These are phyloP conservation scores for Aporrectodea caliginosa DNA, from an alignment of 1,140 invertebrate species.

Conservation along the genomic window DNA sequence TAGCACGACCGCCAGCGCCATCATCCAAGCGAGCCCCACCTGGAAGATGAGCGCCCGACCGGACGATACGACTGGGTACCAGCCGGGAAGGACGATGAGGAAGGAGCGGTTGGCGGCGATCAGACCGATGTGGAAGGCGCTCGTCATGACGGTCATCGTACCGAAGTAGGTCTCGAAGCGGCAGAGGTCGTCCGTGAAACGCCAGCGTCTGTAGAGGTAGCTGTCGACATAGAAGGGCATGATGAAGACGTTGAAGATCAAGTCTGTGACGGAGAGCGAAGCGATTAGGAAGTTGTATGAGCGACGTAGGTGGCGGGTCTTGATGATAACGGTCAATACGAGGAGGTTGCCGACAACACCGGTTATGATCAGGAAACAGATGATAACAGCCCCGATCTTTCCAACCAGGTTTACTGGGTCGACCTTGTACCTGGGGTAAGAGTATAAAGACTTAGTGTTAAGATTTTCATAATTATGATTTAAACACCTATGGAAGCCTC, in stretches of 20 bases:
- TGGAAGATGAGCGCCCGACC: neutral
- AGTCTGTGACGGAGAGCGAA: conserved; percentile 13
- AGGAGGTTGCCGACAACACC: conserved; percentile 5
- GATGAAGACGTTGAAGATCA: conserved; percentile 16
- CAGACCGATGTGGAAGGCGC: conserved; percentile 5
- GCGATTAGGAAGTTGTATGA: conserved; percentile 10
- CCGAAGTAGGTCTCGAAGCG: conserved; percentile 13
- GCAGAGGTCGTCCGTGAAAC: conserved; percentile 6
- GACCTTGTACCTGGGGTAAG: neutral
- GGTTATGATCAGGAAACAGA: conserved; percentile 11
- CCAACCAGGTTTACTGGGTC: conserved; percentile 11
- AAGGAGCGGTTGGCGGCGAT: conserved; percentile 11
- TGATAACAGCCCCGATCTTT: conserved; percentile 4
- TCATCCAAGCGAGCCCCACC: conserved; percentile 5
- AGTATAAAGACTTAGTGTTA: too few relatives aligned
- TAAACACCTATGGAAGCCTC: too few relatives aligned
- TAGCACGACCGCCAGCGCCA: neutral
- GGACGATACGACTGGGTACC: neutral
- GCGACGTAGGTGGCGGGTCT: neutral
- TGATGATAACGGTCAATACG: conserved; percentile 1
- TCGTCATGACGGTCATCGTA: conserved; percentile 1
- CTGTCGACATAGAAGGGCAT: conserved; percentile 20
- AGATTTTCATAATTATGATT: too few relatives aligned
- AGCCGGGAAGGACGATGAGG: neutral
- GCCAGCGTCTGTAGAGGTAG: conserved; percentile 7